Conservation (phyloP, 2,113 vertebrate species). For the Crotalus helleri region DNA sequence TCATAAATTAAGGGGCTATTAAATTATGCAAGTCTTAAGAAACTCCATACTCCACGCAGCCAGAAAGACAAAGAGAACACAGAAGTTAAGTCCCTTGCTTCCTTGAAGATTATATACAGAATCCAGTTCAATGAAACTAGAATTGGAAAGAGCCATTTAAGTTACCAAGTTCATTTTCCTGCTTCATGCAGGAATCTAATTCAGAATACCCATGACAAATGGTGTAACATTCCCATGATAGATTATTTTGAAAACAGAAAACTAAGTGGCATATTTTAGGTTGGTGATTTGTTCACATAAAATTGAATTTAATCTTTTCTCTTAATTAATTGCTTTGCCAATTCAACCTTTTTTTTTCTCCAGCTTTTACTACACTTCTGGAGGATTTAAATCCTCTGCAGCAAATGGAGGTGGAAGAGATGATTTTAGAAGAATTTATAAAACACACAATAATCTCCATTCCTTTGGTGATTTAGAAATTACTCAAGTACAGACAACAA, state of each 20-base stretch:
- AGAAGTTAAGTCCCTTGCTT: not conserved
- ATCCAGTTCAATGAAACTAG: not conserved
- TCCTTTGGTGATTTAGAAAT: not conserved
- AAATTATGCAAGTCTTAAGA: not conserved
- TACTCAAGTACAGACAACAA: not conserved
- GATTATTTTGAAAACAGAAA: not conserved
- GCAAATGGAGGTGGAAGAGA: not conserved
- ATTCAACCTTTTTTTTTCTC: not conserved
- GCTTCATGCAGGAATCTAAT: not conserved
- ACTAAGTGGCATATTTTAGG: not conserved
- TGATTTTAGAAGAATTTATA: not conserved
- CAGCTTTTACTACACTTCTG: not conserved
- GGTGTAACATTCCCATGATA: not conserved
- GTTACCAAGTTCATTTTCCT: not conserved
- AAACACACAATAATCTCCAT: not conserved
- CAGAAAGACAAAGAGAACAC: not conserved
- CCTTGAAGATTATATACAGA: not conserved
- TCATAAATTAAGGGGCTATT: not conserved
- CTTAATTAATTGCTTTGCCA: not conserved
- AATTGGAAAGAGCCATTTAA: not conserved
- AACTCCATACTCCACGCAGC: not conserved
- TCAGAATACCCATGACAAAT: not conserved
- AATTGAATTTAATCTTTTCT: not conserved
- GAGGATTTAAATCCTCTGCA: not conserved
- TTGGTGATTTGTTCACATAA: not conserved